Conservation (phyloP, 2,888 invertebrate species). For the Meiosimyza platycephala region DNA sequence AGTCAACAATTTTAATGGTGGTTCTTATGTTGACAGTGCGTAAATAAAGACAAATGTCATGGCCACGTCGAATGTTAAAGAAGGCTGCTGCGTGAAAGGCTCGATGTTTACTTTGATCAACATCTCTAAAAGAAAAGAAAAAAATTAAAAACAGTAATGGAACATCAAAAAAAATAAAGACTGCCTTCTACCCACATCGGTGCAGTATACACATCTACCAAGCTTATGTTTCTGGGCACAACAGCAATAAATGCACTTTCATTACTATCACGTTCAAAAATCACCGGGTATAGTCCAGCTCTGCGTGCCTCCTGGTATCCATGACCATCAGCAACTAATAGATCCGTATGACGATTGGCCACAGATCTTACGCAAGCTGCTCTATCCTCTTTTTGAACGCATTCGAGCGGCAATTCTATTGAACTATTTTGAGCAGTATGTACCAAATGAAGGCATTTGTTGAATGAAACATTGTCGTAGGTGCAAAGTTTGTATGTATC, state of each 20-base stretch:
- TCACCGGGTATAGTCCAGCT: constrained; percentile 37
- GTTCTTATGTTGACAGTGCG: constrained; percentile 1
- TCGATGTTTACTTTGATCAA: constrained; percentile 40
- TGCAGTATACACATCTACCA: constrained; percentile 41
- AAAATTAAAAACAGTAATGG: neutral
- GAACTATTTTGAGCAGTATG: constrained; percentile 36
- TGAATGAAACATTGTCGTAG: constrained; percentile 30
- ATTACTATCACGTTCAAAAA: constrained; percentile 44
- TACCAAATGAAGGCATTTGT: constrained; percentile 42
- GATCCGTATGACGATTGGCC: constrained; percentile 26
- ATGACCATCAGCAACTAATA: constrained; percentile 43
- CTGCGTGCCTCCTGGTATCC: constrained; percentile 42
- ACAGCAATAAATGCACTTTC: constrained; percentile 45
- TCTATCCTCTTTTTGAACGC: constrained; percentile 34
- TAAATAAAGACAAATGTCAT: constrained; percentile 40
- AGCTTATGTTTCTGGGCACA: constrained; percentile 42
- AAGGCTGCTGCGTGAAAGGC: constrained; percentile 46
- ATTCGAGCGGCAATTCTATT: constrained; percentile 40
- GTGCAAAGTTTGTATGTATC: constrained; percentile 39
- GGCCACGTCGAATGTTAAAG: constrained; percentile 47
- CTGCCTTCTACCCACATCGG: constrained; percentile 43
- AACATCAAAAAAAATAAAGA: neutral
- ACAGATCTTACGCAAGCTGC: constrained; percentile 42
- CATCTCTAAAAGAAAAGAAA: constrained; percentile 33
- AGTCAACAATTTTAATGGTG: constrained; percentile 44